A percentile compares a stretch with the other conserved stretches of the same genome.
Conservation (phyloP, 2,888 invertebrate species). For the Cheilosia urbana region DNA sequence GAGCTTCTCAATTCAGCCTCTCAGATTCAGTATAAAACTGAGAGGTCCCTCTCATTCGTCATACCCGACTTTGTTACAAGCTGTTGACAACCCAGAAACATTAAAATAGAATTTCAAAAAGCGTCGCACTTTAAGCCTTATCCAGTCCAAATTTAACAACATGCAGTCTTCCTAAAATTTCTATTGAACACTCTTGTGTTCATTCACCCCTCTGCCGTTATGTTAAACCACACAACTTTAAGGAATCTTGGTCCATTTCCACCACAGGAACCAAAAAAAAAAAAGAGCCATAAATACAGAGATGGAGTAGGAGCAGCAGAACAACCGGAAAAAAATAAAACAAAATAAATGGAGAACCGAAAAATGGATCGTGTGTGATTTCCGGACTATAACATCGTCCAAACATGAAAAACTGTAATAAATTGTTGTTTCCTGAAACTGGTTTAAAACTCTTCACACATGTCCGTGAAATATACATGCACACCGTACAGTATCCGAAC, state of each 20-base stretch:
- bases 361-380: constrained; percentile 63
- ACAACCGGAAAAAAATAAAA: constrained; percentile 20
- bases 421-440: constrained; percentile 58
- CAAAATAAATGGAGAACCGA: constrained; percentile 23
- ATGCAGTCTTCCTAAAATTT: constrained; percentile 41
- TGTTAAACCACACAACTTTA: constrained; percentile 8
- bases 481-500: constrained; percentile 16
- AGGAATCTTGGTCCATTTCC: constrained; percentile 39
- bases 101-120: background rate
- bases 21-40: too few relatives aligned
- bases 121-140: constrained; percentile 16
- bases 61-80: too few relatives aligned
- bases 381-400: constrained; percentile 58
- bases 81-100: too few relatives aligned
- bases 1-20: too few relatives aligned
- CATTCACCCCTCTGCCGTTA: constrained; percentile 1
- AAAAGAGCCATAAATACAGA: constrained; percentile 34
- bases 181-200: constrained; percentile 40
- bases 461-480: background rate
- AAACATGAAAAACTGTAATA: constrained; percentile 64
- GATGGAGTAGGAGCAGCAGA: background rate
- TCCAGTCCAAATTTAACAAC: background rate
- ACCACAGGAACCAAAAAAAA: background rate
- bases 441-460: constrained; percentile 13
- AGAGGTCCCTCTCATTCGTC: too few relatives aligned